These are phyloP conservation scores for Champsocephalus esox DNA, from an alignment of 2,797 vertebrate genomes.

Conservation along the genomic window DNA sequence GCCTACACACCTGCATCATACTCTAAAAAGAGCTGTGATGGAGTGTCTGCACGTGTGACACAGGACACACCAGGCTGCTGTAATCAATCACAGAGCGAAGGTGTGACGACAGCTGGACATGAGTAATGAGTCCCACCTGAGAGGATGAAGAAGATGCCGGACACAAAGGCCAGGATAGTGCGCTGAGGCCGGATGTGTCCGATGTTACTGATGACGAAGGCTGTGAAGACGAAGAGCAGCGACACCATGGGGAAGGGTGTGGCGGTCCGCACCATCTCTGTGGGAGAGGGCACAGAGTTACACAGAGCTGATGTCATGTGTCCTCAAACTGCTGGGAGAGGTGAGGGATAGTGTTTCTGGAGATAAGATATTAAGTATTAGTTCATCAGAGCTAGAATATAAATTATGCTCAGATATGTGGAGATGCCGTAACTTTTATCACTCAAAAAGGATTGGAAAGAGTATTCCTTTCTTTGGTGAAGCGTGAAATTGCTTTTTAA, in stretches of 20 bases:
- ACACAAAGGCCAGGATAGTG: conserved; percentile 94
- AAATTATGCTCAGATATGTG: neutral
- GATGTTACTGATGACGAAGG: conserved; percentile 96
- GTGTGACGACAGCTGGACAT: conserved; percentile 33
- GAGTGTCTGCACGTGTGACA: conserved; percentile 60
- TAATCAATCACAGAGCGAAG: conserved; percentile 62
- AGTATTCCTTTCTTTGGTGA: neutral
- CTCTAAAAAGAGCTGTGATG: conserved; percentile 63
- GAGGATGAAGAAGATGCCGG: conserved; percentile 96
- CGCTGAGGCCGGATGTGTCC: conserved; percentile 96
- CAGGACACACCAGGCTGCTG: conserved; percentile 49
- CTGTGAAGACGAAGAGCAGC: conserved; percentile 94
- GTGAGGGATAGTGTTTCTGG: neutral
- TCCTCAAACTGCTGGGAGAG: conserved; percentile 5
- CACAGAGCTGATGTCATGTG: conserved; percentile 16
- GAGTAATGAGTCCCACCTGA: conserved; percentile 83
- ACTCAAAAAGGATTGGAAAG: neutral
- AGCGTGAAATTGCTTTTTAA: neutral
- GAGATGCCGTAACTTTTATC: neutral
- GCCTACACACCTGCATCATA: conserved; percentile 37
- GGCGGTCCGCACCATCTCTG: conserved; percentile 93
- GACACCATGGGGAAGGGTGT: conserved; percentile 96
- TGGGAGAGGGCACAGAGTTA: conserved; percentile 44
- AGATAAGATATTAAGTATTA: neutral
- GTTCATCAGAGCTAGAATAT: neutral